Evolutionary conservation across 2,888 invertebrate genomes (phyloP), one percentile per base, ranked within the genome.

Genomic region (Perdita meconis): DNA sequence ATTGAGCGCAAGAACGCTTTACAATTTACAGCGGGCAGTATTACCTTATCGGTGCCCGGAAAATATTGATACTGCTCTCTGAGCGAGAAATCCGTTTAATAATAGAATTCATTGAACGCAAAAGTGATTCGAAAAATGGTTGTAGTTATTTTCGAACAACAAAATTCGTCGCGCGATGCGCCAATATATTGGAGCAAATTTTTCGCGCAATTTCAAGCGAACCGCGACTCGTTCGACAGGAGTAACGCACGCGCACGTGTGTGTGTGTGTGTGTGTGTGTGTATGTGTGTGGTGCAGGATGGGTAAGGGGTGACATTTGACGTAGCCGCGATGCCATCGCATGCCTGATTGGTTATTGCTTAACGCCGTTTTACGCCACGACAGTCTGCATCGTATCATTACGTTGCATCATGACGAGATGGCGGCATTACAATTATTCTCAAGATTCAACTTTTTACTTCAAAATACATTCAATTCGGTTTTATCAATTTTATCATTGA

Each of bases 311-410:
- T 80, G 87, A 86, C 87, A 83, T 87, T 88, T 87, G 88, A 88
- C 85, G 84, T 87, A 81, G 81, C 82, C 77, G 73, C 85, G 78
- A 82, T 78, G 84, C 77, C 57, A 68, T 81, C 73, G 65, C 81
- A 88, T 86, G 83, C 84, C 68, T 84, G 86, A 90, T 89, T 83
- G 88, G 87, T 89, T 87, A 89, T 88, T 87, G 87, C 87, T 88
- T 88, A 87, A 89, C 84, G 83, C 67, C 78, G 85, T 87, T 89
- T 88, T 86, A 85, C 81, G 86, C 82, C 57, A 69, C 66, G 60
- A 51, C 80, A 77, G 75, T 24, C 77, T 61, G 61, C 72, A 71
- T 71, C 67, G 51, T 71, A 66, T 75, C 71, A 76, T 83, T 78
- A 70, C 42, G 40, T 44, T 56, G 42, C 44, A 56, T 30, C 26